Conservation (phyloP, 2,888 invertebrate genomes). For the Limenitis camilla region DNA sequence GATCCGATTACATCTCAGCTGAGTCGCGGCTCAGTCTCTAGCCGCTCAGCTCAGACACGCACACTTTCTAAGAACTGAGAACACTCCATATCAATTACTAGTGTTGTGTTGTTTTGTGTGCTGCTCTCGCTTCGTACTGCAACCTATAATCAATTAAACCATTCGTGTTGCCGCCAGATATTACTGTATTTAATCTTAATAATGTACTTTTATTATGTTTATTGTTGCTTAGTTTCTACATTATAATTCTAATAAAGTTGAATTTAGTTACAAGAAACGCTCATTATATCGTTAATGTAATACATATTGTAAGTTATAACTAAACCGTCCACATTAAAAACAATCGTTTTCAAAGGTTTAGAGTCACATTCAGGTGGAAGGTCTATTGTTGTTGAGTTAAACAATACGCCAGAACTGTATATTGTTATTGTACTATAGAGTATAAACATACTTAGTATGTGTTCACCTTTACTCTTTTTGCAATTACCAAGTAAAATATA, state of each 20-base stretch:
- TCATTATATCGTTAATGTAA: not conserved
- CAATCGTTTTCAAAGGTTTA: constrained; percentile 11
- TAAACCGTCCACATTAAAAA: not conserved
- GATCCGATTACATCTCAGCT: constrained; percentile 18
- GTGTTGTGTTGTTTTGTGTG: constrained; percentile 8
- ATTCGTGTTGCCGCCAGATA: not conserved
- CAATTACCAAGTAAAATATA: constrained; percentile 28
- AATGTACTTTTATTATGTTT: no score
- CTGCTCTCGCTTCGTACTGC: not conserved
- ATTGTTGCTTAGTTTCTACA: not conserved
- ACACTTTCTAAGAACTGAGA: constrained; percentile 16
- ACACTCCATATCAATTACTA: constrained; percentile 12
- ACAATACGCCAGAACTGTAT: constrained; percentile 12
- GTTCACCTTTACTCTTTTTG: constrained; percentile 26
- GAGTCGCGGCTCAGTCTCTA: not conserved
- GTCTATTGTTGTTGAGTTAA: constrained; percentile 16
- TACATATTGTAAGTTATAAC: not conserved
- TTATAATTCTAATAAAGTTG: not conserved
- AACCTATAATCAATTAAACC: not conserved
- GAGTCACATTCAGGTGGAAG: constrained; percentile 13
- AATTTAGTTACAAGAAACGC: not conserved
- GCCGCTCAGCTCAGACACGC: not conserved
- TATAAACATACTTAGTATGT: constrained; percentile 14
- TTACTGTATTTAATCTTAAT: no score
- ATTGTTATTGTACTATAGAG: not conserved